Evolutionary conservation across 2,113 vertebrate genomes (phyloP).

Genomic region (Numenius arquata): DNA sequence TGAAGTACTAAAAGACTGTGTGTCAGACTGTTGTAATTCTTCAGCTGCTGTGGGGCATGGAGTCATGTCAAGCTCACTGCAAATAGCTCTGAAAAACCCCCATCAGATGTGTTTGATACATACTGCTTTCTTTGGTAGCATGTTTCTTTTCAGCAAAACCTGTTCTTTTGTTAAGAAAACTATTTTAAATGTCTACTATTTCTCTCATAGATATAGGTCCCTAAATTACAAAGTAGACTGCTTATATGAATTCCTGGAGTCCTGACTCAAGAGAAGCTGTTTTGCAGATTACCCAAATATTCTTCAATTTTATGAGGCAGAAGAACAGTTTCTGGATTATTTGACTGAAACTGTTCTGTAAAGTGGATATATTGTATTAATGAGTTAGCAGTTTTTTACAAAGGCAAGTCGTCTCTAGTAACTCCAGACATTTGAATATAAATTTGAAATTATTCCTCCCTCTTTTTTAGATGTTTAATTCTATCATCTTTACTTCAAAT

Average conservation of each 20-base stretch:
- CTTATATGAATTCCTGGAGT: background rate
- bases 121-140: background rate
- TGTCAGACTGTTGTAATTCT: background rate
- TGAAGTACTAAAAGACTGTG: background rate
- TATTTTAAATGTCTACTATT: background rate
- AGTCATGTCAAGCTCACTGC: background rate
- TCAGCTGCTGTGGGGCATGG: background rate
- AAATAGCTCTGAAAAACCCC: background rate
- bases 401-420: background rate
- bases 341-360: background rate
- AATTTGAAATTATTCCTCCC: background rate
- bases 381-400: background rate
- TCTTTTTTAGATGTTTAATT: background rate
- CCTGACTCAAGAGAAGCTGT: background rate
- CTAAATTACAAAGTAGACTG: background rate
- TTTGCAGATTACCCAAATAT: background rate
- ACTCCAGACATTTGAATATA: background rate
- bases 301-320: background rate
- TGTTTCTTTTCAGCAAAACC: background rate
- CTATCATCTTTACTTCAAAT: background rate
- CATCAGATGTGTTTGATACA: background rate
- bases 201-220: background rate
- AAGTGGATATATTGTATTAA: background rate
- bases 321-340: background rate
- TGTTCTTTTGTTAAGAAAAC: background rate